A percentile compares a stretch with the other conserved stretches of the same genome.
These are phyloP conservation scores for Dipodomys stephensi DNA, from an alignment of 2,113 vertebrate genomes.

Conservation along the genomic window DNA sequence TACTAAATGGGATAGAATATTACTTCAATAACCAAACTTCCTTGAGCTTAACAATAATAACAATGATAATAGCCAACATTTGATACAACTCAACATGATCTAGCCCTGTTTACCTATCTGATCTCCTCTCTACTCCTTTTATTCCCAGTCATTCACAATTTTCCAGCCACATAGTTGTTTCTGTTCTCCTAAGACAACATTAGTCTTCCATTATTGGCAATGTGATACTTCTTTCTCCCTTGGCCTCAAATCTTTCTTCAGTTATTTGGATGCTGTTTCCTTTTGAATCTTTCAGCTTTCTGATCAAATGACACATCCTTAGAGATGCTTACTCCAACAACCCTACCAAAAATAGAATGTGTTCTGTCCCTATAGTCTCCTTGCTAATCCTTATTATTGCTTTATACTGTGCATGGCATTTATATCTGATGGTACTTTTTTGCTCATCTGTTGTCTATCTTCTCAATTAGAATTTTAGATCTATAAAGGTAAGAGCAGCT, in stretches of 20 bases:
- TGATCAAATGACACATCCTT: background rate
- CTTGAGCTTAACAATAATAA: slow-evolving; percentile 29
- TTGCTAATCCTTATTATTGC: background rate
- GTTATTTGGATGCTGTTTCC: background rate
- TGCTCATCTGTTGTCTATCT: background rate
- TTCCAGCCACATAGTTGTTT: background rate
- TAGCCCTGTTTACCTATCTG: background rate
- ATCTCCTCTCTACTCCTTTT: background rate
- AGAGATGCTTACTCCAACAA: slow-evolving; percentile 11
- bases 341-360: background rate
- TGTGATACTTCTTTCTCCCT: background rate
- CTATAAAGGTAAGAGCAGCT: background rate
- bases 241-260: background rate
- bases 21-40: slow-evolving; percentile 56
- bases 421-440: background rate
- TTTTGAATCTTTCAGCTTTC: background rate
- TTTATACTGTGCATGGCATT: background rate
- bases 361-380: background rate
- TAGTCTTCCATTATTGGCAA: slow-evolving; percentile 14
- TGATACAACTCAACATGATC: slow-evolving; percentile 1
- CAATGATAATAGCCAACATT: background rate
- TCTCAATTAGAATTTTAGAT: background rate
- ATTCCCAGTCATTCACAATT: background rate
- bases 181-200: background rate
- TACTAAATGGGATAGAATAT: slow-evolving; percentile 45